Base-by-base conservation (phyloP, 2,113 vertebrate species). In the Rhineura floridana region DNA sequence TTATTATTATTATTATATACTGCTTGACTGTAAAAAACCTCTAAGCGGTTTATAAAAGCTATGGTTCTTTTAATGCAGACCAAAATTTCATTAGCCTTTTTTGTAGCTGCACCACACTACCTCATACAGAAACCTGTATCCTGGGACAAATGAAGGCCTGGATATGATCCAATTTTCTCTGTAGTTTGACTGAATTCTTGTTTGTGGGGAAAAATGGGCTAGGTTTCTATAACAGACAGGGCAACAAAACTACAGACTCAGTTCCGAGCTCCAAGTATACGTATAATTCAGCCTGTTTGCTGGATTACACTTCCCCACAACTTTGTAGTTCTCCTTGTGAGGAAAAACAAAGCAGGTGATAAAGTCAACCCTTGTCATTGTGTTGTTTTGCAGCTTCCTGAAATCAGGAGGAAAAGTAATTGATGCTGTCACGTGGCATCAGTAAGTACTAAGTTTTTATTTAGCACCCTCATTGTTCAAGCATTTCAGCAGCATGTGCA, bases 361-460 rank as follows among this genome's bases (percentile, higher is more conserved):
- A 69, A 86, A 30, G 48, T 44, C 13, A 52, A 25, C 75, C 2
- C 2, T 1, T 28, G 86, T 62, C n/a, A 15, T 62, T 81, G 36
- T 91, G 91, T 52, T 83, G 76, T 30, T 86, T 90, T 69, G 73
- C 90, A 99, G 99, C 88, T 99, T 99, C 94, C 96, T 99, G 95
- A 95, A 97, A 86, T 96, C 92, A 0, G 98, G 97, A 48, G 97
- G 97, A 42, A 92, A 96, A 88, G 98, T 95, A 19, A 97, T 99
- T 2, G 93, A 98, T 81, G 95, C 98, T 5, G 94, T 97, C 69
- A 99, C 98, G 0, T 99, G 98, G 98, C 99, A 99, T 93, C 98
- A 99, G 99, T 99, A 97, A 98, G 98, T 98, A 89, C 17, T 95
- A 76, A 97, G 97, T 96, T 6, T 42, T 4, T 84, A 23, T 88